Conservation (phyloP, 2,113 vertebrate genomes). For the Anarrhichthys ocellatus region DNA sequence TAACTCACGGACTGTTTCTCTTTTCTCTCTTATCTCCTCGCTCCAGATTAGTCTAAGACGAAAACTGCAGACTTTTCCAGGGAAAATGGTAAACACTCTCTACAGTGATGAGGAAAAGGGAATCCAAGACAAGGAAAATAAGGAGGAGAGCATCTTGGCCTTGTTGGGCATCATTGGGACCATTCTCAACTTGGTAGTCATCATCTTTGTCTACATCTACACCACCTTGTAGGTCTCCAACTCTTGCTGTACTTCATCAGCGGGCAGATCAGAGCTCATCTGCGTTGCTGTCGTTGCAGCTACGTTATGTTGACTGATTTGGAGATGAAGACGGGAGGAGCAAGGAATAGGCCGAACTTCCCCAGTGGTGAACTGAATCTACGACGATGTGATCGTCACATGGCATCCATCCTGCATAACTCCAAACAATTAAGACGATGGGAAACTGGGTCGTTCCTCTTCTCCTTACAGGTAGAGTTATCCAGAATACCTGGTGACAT, state of each 20-base stretch:
- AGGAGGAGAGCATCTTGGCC: slow-evolving; percentile 95
- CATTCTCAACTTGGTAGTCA: slow-evolving; percentile 95
- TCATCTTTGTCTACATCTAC: slow-evolving; percentile 99
- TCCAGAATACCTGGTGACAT: slow-evolving; percentile 31
- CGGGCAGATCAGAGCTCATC: slow-evolving; percentile 4
- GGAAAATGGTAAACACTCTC: slow-evolving; percentile 97
- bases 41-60: slow-evolving; percentile 88
- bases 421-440: slow-evolving; percentile 47
- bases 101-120: slow-evolving; percentile 94
- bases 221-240: slow-evolving; percentile 87
- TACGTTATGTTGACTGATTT: slow-evolving; percentile 5
- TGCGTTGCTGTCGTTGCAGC: background rate
- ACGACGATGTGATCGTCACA: slow-evolving; percentile 34
- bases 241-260: background rate
- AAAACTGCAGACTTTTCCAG: slow-evolving; percentile 89
- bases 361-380: slow-evolving; percentile 25
- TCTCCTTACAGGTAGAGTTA: slow-evolving; percentile 29
- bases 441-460: slow-evolving; percentile 34
- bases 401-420: slow-evolving; percentile 12
- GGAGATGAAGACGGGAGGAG: slow-evolving; percentile 27
- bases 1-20: slow-evolving; percentile 38
- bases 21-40: slow-evolving; percentile 54
- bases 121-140: slow-evolving; percentile 94
- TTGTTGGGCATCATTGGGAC: slow-evolving; percentile 98
- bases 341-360: slow-evolving; percentile 19